These are phyloP conservation scores for Homarus americanus DNA, from an alignment of 1,140 invertebrate species.

Conservation along the genomic window DNA sequence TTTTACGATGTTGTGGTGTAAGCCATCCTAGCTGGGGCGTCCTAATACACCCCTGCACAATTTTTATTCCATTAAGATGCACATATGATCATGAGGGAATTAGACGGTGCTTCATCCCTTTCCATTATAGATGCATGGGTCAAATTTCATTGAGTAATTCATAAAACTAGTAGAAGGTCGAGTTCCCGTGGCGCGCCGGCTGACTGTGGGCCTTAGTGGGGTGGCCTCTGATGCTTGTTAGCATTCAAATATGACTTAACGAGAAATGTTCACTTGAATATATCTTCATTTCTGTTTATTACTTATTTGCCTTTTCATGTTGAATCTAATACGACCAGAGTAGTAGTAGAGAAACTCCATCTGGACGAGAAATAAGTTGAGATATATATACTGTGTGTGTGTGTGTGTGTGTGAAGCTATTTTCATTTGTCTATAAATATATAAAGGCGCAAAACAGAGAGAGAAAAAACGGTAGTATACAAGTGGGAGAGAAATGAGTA, in stretches of 20 bases:
- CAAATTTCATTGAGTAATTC: conserved; percentile 52
- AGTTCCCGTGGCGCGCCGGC: not conserved
- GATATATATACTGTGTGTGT: too few species aligned
- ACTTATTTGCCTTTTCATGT: too few species aligned
- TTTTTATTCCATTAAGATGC: conserved; percentile 32
- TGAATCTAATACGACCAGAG: not conserved
- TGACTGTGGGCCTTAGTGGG: not conserved
- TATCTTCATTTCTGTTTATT: conserved; percentile 19
- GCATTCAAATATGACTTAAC: conserved; percentile 18
- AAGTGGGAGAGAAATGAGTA: too few species aligned
- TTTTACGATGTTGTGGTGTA: not conserved
- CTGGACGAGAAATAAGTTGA: too few species aligned
- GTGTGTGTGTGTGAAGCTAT: not conserved
- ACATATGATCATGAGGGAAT: conserved; percentile 36
- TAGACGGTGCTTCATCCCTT: not conserved
- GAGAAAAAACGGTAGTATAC: not conserved
- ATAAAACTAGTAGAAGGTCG: conserved; percentile 5
- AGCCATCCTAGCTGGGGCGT: not conserved
- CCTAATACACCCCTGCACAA: conserved; percentile 2
- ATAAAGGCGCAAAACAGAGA: not conserved
- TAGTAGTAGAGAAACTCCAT: too few species aligned
- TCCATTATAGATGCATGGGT: conserved; percentile 40
- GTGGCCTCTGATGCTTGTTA: conserved; percentile 6
- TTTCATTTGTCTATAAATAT: not conserved
- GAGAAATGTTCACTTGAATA: conserved; percentile 14